Conservation (phyloP, 2,113 vertebrate genomes). For the Galeopterus variegatus region DNA sequence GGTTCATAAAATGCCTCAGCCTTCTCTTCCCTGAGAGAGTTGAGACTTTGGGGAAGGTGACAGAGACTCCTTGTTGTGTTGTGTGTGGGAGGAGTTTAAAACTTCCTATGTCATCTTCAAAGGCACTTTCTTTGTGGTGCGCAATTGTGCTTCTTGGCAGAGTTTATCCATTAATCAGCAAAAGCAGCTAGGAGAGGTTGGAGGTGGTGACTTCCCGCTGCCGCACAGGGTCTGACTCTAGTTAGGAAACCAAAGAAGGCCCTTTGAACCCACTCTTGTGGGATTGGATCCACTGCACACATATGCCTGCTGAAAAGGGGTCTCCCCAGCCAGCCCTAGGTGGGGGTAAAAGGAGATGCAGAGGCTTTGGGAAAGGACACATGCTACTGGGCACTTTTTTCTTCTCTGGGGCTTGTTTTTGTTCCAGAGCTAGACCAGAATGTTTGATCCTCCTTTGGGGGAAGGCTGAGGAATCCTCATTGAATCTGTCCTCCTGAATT, state of each 20-base stretch:
- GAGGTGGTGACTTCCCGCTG: background rate
- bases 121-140: constrained; percentile 50
- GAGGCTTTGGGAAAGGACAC: background rate
- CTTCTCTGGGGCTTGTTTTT: constrained; percentile 61
- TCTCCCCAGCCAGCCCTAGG: background rate
- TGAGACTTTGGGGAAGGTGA: background rate
- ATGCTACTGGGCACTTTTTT: constrained; percentile 27
- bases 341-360: background rate
- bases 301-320: background rate
- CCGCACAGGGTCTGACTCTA: background rate
- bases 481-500: constrained; percentile 69
- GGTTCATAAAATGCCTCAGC: background rate
- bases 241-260: constrained; percentile 21
- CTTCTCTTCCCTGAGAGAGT: background rate
- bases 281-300: background rate
- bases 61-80: background rate
- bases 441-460: constrained; percentile 73
- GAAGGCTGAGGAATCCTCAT: constrained; percentile 81
- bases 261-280: fast-evolving
- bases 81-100: background rate
- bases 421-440: constrained; percentile 69
- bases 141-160: constrained; percentile 58
- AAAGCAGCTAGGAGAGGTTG: constrained; percentile 45
- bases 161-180: constrained; percentile 43
- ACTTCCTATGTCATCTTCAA: background rate